Base-by-base conservation (phyloP, 2,797 vertebrate species). In the Gymnopithys bicolor region DNA sequence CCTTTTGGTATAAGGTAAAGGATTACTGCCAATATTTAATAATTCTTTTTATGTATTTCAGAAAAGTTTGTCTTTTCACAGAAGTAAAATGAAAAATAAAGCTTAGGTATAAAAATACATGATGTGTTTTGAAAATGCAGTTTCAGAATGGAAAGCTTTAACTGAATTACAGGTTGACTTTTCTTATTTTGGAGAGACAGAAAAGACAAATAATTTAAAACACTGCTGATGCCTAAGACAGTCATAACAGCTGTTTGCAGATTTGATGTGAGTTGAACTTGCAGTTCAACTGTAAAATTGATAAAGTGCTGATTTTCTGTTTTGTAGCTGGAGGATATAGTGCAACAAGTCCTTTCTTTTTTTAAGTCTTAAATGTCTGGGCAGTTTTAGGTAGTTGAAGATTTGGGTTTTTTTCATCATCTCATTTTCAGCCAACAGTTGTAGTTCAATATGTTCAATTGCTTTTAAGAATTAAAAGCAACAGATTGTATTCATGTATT, bases 61-160 rank as follows among this genome's bases (percentile, higher is more conserved):
- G 67, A 79, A 73, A 66, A 90, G 30, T 66, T 89, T 68, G n/a
- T 84, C 24, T 79, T 89, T 75, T 66, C 46, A 86, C 23, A 32
- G 48, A 93, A 80, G n/a, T 73, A 58, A 84, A 84, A 49, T 80
- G 23, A 84, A 70, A 88, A 91, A 19, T 84, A 41, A 90, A 77
- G 66, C 37, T 64, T 46, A 19, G 11, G 3, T 79, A 14, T 77
- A 43, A 53, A 79, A 87, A 87, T 56, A 58, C 0, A 30, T 53
- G 13, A n/a, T 32, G 22, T 83, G 37, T 75, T 93, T 76, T 63
- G 60, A 87, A 83, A 94, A 62, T 1, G 9, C 19, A 6, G 21
- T 60, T 89, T 83, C 22, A 76, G 39, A 92, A 69, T 0, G 0
- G 75, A 51, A 78, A 84, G 41, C 39, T 93, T 62, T 74, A 83